Evolutionary conservation across 2,113 vertebrate species (phyloP).

Genomic region (Scytalopus superciliaris): DNA sequence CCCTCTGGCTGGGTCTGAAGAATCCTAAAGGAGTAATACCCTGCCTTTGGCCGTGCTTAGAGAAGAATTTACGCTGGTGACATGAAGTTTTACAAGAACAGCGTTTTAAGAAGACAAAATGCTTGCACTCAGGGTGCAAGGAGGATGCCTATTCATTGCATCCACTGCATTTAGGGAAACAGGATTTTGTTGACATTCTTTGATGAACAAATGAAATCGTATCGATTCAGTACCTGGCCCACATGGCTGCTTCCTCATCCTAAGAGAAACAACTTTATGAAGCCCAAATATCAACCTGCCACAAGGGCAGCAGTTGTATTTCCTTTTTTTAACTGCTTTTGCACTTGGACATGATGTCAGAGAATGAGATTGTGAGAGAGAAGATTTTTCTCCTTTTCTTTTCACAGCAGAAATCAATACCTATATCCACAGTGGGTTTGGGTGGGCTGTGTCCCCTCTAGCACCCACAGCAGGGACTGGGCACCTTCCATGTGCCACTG

Average conservation of each 20-base stretch:
- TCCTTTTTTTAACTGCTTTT: not conserved
- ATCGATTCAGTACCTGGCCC: not conserved
- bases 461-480: not conserved
- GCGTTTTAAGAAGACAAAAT: not conserved
- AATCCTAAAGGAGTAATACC: not conserved
- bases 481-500: rapidly evolving
- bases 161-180: not conserved
- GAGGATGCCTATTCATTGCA: not conserved
- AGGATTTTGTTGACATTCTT: not conserved
- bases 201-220: not conserved
- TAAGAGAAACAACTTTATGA: not conserved
- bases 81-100: not conserved
- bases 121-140: not conserved
- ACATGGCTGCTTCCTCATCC: not conserved
- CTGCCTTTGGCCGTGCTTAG: not conserved
- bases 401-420: not conserved
- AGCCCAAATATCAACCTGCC: not conserved
- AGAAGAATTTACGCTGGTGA: not conserved
- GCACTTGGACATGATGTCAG: not conserved
- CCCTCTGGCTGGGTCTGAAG: not conserved
- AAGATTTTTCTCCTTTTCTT: not conserved
- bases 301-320: not conserved
- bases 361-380: not conserved
- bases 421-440: not conserved
- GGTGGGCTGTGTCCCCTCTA: not conserved